phyloP scores from a whole-genome alignment of 2,888 invertebrate species.

The Cantharis flavilabris region DNA sequence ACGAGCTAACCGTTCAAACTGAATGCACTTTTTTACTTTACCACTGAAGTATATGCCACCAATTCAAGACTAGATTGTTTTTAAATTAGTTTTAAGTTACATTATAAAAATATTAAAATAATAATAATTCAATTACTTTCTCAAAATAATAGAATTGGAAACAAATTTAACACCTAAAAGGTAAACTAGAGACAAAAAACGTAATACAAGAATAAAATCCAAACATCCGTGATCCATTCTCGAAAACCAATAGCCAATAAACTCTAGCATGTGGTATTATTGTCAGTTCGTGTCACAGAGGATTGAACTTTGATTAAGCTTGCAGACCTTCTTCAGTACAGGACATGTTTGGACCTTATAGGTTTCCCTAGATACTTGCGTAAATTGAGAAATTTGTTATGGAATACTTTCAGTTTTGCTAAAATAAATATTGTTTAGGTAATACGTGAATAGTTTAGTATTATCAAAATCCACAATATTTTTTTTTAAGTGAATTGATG shows the following conservation, averaged over 20 bases:
- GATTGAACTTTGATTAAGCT: conserved; percentile 52
- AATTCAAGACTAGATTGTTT: too few species aligned
- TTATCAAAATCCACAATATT: neutral
- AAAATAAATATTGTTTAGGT: conserved; percentile 9
- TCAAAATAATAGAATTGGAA: neutral
- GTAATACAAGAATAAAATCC: conserved; percentile 20
- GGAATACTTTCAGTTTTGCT: conserved; percentile 26
- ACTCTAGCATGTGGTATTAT: conserved; percentile 47
- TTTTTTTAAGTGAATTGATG: neutral
- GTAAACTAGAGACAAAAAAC: neutral
- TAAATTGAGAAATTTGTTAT: conserved; percentile 46
- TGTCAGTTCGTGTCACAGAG: conserved; percentile 49
- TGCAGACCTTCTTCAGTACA: conserved; percentile 39
- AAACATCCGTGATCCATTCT: conserved; percentile 31
- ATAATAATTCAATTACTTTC: neutral
- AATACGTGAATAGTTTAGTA: neutral
- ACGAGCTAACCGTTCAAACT: too few species aligned
- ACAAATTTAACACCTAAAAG: neutral
- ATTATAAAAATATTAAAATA: too few species aligned
- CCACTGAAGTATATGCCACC: too few species aligned
- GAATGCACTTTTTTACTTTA: too few species aligned
- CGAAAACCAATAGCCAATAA: conserved; percentile 47
- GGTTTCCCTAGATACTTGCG: conserved; percentile 44
- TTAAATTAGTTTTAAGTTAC: too few species aligned
- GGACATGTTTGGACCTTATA: conserved; percentile 42